Evolutionary conservation across 1,140 invertebrate genomes (phyloP), one percentile per base, ranked within the genome.

Genomic region (Aphidius ervi): DNA sequence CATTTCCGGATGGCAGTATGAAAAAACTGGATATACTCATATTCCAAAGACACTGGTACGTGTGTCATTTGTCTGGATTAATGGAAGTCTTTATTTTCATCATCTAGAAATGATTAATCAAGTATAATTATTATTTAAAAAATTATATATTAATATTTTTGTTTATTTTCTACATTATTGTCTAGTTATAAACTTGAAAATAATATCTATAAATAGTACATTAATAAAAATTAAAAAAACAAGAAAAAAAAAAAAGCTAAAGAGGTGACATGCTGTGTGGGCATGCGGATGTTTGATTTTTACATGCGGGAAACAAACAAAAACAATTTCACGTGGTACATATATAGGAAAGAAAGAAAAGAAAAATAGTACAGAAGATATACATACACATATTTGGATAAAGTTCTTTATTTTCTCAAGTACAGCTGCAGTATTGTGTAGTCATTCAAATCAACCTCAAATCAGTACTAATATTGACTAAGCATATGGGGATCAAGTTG

Each of bases 201-300:
- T 31, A 31, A 31, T 31, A 31, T 31, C 2, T 31, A 31, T 31
- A 6, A 31, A 50, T 16, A 50, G 23, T 39, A 49, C 8, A 31
- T 8, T 23, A 49, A 23, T 8, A 49, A 31, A 6, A 49, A 31
- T 23, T 23, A 49, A 5, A 16, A 37, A 4, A 31, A 16, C 0
- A 16, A 1, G 16, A 49, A 49, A 37, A 49, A 8, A 3, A 37
- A 49, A 49, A 49, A n/a, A 4, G 3, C 2, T 3, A 23, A 20
- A 48, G 47, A 46, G 31, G 31, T 47, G 46, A 50, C 41, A 47
- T n/a, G 7, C 5, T 45, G 58, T 42, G 16, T 59, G 39, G 49
- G 48, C 50, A 55, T 41, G 46, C 42, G 50, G 43, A 53, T 60
- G 59, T 60, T 60, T 60, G 59, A 60, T 60, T 60, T 55, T 10